Percentiles rank a stretch among this genome's conserved stretches.
Conservation (phyloP, 2,113 vertebrate species). For the Platichthys stellatus region DNA sequence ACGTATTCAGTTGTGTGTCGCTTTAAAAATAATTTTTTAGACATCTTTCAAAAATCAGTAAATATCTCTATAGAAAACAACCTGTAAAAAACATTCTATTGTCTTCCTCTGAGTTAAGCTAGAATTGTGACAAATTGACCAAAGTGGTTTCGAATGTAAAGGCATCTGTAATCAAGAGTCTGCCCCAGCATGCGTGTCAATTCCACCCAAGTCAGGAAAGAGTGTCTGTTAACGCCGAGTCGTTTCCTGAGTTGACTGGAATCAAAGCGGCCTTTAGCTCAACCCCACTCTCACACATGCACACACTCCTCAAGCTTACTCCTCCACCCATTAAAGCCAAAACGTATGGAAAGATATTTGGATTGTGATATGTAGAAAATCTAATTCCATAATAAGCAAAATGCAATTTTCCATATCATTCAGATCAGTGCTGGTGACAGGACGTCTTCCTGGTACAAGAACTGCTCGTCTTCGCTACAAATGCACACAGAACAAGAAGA, state of each 20-base stretch:
- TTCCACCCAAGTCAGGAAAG: constrained; percentile 35
- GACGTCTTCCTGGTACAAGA: constrained; percentile 55
- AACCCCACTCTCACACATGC: constrained; percentile 21
- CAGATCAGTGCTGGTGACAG: constrained; percentile 78
- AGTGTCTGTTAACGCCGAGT: not conserved
- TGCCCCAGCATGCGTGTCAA: constrained; percentile 20
- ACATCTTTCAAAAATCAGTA: constrained; percentile 65
- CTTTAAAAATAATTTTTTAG: constrained; percentile 57
- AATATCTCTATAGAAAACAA: constrained; percentile 79
- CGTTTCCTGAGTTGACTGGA: constrained; percentile 41
- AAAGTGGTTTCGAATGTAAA: constrained; percentile 54
- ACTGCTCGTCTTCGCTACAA: constrained; percentile 58
- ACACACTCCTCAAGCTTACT: constrained; percentile 3
- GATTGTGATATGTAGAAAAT: constrained; percentile 73
- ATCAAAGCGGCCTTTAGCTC: constrained; percentile 10
- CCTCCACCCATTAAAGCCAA: constrained; percentile 42
- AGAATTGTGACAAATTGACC: constrained; percentile 57
- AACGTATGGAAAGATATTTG: constrained; percentile 46
- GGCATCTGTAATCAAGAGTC: constrained; percentile 50
- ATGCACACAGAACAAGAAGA: constrained; percentile 40
- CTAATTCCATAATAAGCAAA: constrained; percentile 36
- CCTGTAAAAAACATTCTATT: constrained; percentile 80
- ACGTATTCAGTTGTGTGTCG: constrained; percentile 49
- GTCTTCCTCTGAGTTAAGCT: constrained; percentile 75
- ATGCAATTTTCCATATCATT: constrained; percentile 16